A percentile compares a stretch with the other conserved stretches of the same genome.
phyloP scores from a whole-genome alignment of 2,113 vertebrate species.

The Crotalus helleri region DNA sequence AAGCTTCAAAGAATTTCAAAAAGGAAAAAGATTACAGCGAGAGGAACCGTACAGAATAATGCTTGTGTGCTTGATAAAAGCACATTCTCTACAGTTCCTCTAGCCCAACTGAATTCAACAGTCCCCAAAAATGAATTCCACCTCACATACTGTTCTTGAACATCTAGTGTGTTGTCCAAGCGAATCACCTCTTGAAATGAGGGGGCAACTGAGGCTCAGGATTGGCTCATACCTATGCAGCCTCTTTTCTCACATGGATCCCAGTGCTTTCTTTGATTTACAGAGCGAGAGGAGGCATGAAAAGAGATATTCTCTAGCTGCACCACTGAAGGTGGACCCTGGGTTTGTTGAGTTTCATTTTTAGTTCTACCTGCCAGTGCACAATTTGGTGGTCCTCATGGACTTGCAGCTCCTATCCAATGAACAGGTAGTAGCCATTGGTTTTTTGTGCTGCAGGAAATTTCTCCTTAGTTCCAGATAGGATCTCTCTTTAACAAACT shows the following conservation, averaged over 20 bases:
- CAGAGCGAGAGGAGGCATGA: neutral
- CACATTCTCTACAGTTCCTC: neutral
- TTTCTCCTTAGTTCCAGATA: too few relatives aligned
- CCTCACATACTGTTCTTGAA: neutral
- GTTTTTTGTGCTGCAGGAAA: too few relatives aligned
- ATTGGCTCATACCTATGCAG: neutral
- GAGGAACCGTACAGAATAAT: neutral
- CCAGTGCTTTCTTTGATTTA: neutral
- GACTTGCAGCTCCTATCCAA: too few relatives aligned
- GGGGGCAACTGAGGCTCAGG: neutral
- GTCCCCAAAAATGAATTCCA: neutral
- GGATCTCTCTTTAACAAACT: too few relatives aligned
- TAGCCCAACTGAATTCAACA: neutral
- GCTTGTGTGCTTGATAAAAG: constrained; percentile 40
- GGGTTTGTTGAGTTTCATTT: too few relatives aligned
- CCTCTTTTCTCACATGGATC: neutral
- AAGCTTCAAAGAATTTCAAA: neutral
- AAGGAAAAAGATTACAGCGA: neutral
- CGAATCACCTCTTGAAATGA: neutral
- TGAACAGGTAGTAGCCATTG: too few relatives aligned
- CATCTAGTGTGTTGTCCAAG: neutral
- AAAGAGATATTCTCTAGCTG: neutral
- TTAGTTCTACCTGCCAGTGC: too few relatives aligned
- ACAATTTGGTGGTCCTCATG: too few relatives aligned
- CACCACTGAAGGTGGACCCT: neutral